Base-by-base conservation (phyloP, 1,140 invertebrate genomes). In the Zaprionus davidi region DNA sequence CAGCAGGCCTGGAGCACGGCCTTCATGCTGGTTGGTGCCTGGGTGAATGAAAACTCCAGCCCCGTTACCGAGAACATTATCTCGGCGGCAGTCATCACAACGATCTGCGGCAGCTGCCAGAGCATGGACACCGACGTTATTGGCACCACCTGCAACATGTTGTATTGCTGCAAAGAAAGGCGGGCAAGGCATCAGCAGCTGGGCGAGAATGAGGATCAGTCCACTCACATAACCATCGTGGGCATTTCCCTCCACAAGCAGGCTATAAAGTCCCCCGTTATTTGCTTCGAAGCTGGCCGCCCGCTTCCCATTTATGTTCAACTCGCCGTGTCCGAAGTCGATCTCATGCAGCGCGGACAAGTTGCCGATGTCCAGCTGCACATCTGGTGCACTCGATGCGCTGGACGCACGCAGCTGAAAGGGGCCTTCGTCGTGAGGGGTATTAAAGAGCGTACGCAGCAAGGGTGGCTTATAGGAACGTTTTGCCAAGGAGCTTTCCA, bases 41-140 rank as follows among this genome's bases (percentile, higher is more conserved):
- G 95, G 7, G 96, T 96, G 92, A 98, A 99, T 0, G 97, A 97
- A 93, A 99, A 99, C 81, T 98, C 96, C 11, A 98, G 94, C 11
- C 98, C 98, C 1, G 97, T 99, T 15, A 99, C 95, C 0, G 97
- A 97, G 91, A 98, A 98, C 94, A 99, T 95, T 26, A 99, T 97
- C 93, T 96, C 98, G 1, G 95, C 98, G 65, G 96, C 94, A 0
- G 98, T 98, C 67, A 99, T 96, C 0, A 98, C 92, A 34, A 98
- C 92, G 85, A 98, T 98, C 88, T 98, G 98, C 0, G 98, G 97
- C 7, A 98, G 87, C 84, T 98, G 94, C 96, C 96, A 97, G 0
- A 98, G 91, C 79, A 98, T 97, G 76, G 96, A 96, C 5, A 98
- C 88, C 1, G 93, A 94, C 82, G 97, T 97, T 1, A 95, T 93